Percentiles rank a stretch among this genome's conserved stretches.
Evolutionary conservation across 1,140 invertebrate genomes (phyloP).

Genomic region (Cydia amplana): DNA sequence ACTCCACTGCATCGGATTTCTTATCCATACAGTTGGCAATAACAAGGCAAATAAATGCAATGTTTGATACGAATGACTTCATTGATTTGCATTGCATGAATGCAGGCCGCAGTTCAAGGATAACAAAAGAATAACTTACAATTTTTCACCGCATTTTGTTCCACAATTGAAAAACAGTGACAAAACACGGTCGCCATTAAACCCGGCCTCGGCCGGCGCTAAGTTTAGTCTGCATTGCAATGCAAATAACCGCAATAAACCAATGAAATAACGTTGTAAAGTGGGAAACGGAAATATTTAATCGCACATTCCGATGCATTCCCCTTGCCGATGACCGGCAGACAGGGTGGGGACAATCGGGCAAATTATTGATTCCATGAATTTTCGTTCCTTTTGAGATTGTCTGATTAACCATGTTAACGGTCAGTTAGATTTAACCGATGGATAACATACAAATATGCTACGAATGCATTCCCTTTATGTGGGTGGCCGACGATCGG

Average conservation of each 20-base stretch:
- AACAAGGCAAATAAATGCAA: neutral
- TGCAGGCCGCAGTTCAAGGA: neutral
- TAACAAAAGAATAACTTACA: conserved; percentile 15
- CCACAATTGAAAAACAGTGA: neutral
- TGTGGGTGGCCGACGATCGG: neutral
- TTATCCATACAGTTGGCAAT: neutral
- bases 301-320: conserved; percentile 51
- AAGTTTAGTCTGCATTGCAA: conserved; percentile 47
- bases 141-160: conserved; percentile 10
- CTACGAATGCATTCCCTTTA: neutral
- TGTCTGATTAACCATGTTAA: no score
- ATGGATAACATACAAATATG: neutral
- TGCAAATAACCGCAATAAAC: conserved; percentile 34
- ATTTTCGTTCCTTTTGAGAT: neutral
- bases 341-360: conserved; percentile 1
- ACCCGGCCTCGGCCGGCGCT: neutral
- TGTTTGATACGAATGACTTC: neutral
- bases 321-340: conserved; percentile 43
- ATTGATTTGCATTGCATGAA: neutral
- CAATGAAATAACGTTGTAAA: conserved; percentile 40
- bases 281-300: conserved; percentile 60
- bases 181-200: conserved; percentile 13
- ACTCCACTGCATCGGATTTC: no score
- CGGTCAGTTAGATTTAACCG: neutral
- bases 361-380: neutral